Evolutionary conservation across 2,797 vertebrate species (phyloP).

Genomic region (Melanotaenia pygmaea): DNA sequence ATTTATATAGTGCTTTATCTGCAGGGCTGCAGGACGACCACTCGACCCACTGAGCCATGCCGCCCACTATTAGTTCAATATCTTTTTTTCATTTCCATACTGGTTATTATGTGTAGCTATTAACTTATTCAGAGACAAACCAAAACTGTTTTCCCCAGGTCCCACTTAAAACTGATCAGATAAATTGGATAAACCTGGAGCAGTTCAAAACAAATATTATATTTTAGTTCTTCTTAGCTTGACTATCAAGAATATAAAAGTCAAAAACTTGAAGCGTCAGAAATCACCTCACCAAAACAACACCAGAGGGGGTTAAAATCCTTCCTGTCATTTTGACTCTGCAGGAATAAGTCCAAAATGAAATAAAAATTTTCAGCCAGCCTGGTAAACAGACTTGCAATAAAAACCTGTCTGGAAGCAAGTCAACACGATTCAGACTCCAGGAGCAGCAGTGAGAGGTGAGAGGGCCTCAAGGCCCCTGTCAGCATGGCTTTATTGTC

Average conservation of each 20-base stretch:
- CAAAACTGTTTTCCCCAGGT: too few relatives aligned
- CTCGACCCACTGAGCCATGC: too few relatives aligned
- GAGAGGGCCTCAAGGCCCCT: constrained; percentile 22
- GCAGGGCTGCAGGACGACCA: too few relatives aligned
- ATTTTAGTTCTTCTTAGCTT: background rate
- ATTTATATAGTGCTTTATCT: too few relatives aligned
- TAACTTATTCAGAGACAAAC: too few relatives aligned
- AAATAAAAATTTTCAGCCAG: constrained; percentile 48
- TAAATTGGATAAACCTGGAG: background rate
- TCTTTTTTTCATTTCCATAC: too few relatives aligned
- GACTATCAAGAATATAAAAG: constrained; percentile 10
- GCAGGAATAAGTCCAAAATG: constrained; percentile 19
- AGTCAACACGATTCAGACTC: constrained; percentile 32
- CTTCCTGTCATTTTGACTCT: constrained; percentile 26
- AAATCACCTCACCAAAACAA: constrained; percentile 10
- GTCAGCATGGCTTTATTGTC: constrained; percentile 64
- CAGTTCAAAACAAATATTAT: background rate
- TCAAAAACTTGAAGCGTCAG: constrained; percentile 21
- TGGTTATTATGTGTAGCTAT: too few relatives aligned
- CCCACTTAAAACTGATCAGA: background rate
- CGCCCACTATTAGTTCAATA: too few relatives aligned
- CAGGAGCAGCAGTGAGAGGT: constrained; percentile 38
- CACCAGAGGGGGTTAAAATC: background rate
- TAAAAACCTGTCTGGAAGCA: constrained; percentile 73
- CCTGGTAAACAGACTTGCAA: constrained; percentile 48